A percentile compares a stretch with the other conserved stretches of the same genome.
Conservation (phyloP, 2,113 vertebrate species). For the Ptychochromis oligacanthus region DNA sequence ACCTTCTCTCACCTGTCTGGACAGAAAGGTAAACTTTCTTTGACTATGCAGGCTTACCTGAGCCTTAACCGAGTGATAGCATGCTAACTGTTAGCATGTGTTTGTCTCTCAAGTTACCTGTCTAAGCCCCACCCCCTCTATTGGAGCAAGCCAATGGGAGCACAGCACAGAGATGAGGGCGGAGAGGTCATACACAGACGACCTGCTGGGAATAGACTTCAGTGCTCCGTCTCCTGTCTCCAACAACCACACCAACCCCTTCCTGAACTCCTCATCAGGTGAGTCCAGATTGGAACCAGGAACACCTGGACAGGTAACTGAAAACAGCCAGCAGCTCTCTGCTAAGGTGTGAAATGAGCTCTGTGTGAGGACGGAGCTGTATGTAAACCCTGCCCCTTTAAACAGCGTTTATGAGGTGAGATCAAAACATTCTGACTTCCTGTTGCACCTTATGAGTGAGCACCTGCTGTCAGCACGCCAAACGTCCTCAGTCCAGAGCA, state of each 20-base stretch:
- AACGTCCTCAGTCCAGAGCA: too few relatives aligned
- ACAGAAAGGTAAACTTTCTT: constrained; percentile 21
- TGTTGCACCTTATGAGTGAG: too few relatives aligned
- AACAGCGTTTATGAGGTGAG: neutral
- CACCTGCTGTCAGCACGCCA: too few relatives aligned
- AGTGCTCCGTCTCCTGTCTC: constrained; percentile 14
- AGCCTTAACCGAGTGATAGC: too few relatives aligned
- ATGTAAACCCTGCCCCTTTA: too few relatives aligned
- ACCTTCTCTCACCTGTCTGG: neutral
- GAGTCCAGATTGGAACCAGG: neutral
- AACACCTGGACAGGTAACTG: too few relatives aligned
- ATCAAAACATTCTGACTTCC: too few relatives aligned
- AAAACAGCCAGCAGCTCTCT: too few relatives aligned
- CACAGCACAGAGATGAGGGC: constrained; percentile 3
- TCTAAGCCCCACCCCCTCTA: neutral
- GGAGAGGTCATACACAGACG: constrained; percentile 72
- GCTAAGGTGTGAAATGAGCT: too few relatives aligned
- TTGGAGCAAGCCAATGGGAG: constrained; percentile 48
- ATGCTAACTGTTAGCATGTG: neutral
- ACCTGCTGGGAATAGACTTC: constrained; percentile 78
- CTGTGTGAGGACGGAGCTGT: too few relatives aligned
- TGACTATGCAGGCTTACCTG: too few relatives aligned
- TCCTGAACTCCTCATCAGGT: constrained; percentile 61
- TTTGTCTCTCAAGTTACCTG: neutral
- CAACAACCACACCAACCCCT: constrained; percentile 56